Base-by-base conservation (phyloP, 2,113 vertebrate species). In the Chaenocephalus aceratus region DNA sequence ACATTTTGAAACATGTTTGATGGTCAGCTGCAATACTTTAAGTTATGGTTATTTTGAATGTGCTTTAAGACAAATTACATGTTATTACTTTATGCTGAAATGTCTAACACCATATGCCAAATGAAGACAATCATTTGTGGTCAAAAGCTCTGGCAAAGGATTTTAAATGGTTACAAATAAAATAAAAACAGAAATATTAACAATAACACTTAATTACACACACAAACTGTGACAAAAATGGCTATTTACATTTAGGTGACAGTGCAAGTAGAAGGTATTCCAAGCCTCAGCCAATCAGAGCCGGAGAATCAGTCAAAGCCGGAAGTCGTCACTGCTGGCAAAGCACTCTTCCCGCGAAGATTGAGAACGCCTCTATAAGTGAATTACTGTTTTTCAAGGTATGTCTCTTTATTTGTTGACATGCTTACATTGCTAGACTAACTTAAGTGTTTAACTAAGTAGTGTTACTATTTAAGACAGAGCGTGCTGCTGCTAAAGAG, bases 291-390 rank as follows among this genome's bases (percentile, higher is more conserved):
- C 91, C 86, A 91, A 91, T 92, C 88, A 84, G 53, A 2, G n/a
- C 10, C 21, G 23, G 18, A 46, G 59, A 72, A 30, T 0, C 16
- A 53, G n/a, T n/a, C 26, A 34, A 49, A 70, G 8, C 81, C 10
- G 92, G 92, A 93, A 90, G 88, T 87, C 18, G 79, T 89, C 89
- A 89, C 54, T 2, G 10, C 41, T 14, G 41, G 9, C 44, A 0
- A 48, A 52, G 34, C 53, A 11, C 18, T 1, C 3, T 85, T 92
- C 89, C 83, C 92, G 92, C 90, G 89, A 89, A 92, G 75, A 52
- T 79, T 65, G 36, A 60, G 74, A 16, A 0, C 1, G 7, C 30
- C 3, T n/a, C n/a, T 0, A 6, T 0, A 5, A 0, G 3, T 0
- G 46, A 34, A 6, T 1, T n/a, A 0, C 1, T 7, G 49, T 9